Evolutionary conservation across 1,140 invertebrate species (phyloP).

Genomic region (Drosophila erecta): DNA sequence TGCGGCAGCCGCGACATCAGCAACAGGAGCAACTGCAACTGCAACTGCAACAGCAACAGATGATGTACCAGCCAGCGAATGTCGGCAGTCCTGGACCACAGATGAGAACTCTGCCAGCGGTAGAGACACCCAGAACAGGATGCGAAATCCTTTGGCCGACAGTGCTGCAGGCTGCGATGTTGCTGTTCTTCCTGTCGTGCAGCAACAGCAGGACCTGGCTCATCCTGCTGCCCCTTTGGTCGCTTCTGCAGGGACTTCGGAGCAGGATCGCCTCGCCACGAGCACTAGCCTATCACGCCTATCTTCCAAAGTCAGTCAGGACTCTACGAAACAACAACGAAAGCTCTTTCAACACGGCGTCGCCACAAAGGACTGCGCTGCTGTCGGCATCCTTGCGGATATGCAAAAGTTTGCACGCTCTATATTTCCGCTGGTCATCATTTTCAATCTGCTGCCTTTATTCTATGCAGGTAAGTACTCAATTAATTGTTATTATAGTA

Average conservation of each 20-base stretch:
- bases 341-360: conserved; percentile 32
- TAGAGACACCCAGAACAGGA: conserved; percentile 30
- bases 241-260: conserved; percentile 55
- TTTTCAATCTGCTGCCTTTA: conserved; percentile 84
- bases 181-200: conserved; percentile 18
- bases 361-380: conserved; percentile 46
- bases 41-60: conserved; percentile 45
- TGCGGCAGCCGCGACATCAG: conserved; percentile 30
- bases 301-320: conserved; percentile 75
- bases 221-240: conserved; percentile 51
- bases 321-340: conserved; percentile 67
- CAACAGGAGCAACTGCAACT: conserved; percentile 30
- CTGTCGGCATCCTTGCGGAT: conserved; percentile 70
- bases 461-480: conserved; percentile 83
- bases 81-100: conserved; percentile 66
- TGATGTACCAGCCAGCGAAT: conserved; percentile 60
- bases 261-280: conserved; percentile 32
- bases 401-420: conserved; percentile 80
- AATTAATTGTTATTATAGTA: background rate
- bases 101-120: conserved; percentile 50
- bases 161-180: conserved; percentile 25
- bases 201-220: conserved; percentile 54
- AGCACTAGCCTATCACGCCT: conserved; percentile 62
- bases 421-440: conserved; percentile 81
- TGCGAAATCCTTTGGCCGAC: conserved; percentile 44